These are phyloP conservation scores for Eustalomyia histrio DNA, from an alignment of 2,888 invertebrate species.

Conservation along the genomic window DNA sequence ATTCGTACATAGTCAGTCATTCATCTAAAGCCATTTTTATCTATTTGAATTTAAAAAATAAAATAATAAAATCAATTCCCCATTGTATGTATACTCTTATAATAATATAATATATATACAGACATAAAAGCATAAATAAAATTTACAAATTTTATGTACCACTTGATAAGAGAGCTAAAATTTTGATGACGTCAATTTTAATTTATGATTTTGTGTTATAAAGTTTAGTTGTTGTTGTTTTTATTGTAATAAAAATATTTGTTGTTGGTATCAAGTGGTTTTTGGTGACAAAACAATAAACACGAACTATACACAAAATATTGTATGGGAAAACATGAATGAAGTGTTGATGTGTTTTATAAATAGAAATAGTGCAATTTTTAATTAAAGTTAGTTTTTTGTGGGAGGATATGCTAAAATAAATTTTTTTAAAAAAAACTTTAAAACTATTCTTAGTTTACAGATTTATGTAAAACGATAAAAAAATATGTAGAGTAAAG, in stretches of 20 bases:
- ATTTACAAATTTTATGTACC: background rate
- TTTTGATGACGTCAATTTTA: conserved; percentile 52
- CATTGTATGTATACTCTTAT: too few relatives aligned
- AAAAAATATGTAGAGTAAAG: too few relatives aligned
- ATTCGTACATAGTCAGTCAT: background rate
- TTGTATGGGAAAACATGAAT: conserved; percentile 4
- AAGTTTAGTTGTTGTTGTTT: background rate
- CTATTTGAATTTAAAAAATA: background rate
- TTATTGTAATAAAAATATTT: conserved; percentile 9
- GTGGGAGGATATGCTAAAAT: too few relatives aligned
- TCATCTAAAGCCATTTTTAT: conserved; percentile 24
- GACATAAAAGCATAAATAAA: background rate
- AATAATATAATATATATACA: background rate
- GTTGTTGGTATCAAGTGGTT: background rate
- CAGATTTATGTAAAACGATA: too few relatives aligned
- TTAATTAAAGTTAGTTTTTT: background rate
- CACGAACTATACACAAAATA: conserved; percentile 26
- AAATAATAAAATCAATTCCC: conserved; percentile 7
- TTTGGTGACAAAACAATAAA: conserved; percentile 32
- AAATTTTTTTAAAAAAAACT: too few relatives aligned
- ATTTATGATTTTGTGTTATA: conserved; percentile 40
- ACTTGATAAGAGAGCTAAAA: conserved; percentile 9
- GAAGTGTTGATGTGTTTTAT: background rate
- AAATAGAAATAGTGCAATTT: background rate
- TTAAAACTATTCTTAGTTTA: too few relatives aligned